These are phyloP conservation scores for Cyclophora albipunctata DNA, from an alignment of 2,888 invertebrate genomes.

Conservation along the genomic window DNA sequence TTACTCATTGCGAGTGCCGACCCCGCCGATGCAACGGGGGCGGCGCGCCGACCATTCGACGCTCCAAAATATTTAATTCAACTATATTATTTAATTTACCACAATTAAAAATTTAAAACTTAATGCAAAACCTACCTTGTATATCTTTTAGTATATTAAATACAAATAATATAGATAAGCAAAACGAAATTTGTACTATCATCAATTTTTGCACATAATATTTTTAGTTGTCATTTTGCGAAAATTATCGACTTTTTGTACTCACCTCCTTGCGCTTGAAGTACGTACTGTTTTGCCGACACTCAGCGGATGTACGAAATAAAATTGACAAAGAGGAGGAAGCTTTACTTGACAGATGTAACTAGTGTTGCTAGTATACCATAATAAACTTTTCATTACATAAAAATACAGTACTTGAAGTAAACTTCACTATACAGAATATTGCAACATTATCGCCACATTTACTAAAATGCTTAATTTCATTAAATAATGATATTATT, in stretches of 20 bases:
- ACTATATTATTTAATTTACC: neutral
- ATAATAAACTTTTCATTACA: too few relatives aligned
- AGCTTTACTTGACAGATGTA: slow-evolving; percentile 6
- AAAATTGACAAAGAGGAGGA: too few relatives aligned
- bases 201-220: neutral
- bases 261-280: slow-evolving; percentile 27
- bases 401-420: too few relatives aligned
- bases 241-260: slow-evolving; percentile 51
- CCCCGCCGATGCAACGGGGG: slow-evolving; percentile 35
- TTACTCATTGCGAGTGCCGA: slow-evolving; percentile 62
- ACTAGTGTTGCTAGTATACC: neutral
- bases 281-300: slow-evolving; percentile 49
- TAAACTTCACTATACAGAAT: too few relatives aligned
- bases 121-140: too few relatives aligned
- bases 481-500: too few relatives aligned
- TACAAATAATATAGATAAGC: too few relatives aligned
- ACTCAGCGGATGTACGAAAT: slow-evolving; percentile 2
- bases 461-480: too few relatives aligned
- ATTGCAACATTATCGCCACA: too few relatives aligned
- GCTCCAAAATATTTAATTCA: slow-evolving; percentile 11
- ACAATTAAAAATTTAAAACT: slow-evolving; percentile 6
- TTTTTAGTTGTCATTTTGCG: slow-evolving; percentile 5
- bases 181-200: too few relatives aligned
- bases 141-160: too few relatives aligned
- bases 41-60: slow-evolving; percentile 30